Conservation (phyloP, 2,888 invertebrate genomes). For the Unio pictorum region DNA sequence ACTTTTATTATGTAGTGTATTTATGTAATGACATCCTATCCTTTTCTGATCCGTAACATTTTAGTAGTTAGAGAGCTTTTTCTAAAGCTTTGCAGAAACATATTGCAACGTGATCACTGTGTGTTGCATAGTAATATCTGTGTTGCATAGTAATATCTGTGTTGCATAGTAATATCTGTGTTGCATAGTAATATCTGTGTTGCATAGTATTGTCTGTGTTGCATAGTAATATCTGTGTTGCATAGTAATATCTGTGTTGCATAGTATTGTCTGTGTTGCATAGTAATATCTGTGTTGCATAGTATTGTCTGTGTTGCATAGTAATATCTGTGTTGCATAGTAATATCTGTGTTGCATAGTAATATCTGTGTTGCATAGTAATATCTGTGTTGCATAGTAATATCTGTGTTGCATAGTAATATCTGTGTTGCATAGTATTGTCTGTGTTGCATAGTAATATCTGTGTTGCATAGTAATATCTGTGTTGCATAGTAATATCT, state of each 20-base stretch:
- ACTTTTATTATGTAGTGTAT: too few species aligned
- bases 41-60: too few species aligned
- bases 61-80: too few species aligned
- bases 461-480: neutral
- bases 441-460: neutral
- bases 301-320: neutral
- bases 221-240: neutral
- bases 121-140: neutral
- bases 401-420: neutral
- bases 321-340: neutral
- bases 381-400: neutral
- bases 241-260: too few species aligned
- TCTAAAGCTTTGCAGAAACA: neutral
- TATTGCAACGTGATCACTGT: neutral
- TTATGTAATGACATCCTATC: too few species aligned
- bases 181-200: too few species aligned
- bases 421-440: too few species aligned
- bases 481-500: neutral
- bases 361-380: neutral
- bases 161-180: neutral
- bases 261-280: too few species aligned
- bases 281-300: too few species aligned
- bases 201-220: too few species aligned
- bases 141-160: neutral
- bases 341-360: neutral